These are phyloP conservation scores for Parauchenoglanis punctatus DNA, from an alignment of 2,797 vertebrate species.

Conservation along the genomic window DNA sequence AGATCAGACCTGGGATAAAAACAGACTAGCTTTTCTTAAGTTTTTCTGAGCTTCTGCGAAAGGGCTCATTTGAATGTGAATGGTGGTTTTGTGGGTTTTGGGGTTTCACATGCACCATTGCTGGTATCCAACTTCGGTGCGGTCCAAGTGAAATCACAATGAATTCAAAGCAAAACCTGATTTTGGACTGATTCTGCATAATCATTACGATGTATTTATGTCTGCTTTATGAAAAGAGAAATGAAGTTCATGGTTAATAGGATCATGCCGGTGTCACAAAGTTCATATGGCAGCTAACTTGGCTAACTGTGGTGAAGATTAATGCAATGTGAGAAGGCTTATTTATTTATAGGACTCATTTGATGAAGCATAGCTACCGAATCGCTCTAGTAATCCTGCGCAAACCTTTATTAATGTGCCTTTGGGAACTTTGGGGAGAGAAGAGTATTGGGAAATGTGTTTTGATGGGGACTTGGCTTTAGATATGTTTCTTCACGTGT, in stretches of 20 bases:
- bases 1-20: constrained; percentile 49
- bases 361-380: constrained; percentile 29
- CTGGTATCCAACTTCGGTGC: neutral
- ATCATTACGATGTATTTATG: neutral
- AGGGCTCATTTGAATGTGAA: constrained; percentile 34
- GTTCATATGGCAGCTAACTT: constrained; percentile 53
- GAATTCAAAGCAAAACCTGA: neutral
- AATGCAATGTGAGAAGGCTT: constrained; percentile 35
- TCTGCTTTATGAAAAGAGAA: neutral
- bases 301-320: constrained; percentile 31
- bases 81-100: constrained; percentile 2
- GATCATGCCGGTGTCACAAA: neutral
- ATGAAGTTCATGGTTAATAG: neutral
- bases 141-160: neutral
- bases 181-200: constrained; percentile 9
- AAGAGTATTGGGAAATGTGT: neutral
- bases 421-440: constrained; percentile 38
- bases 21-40: neutral
- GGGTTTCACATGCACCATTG: neutral
- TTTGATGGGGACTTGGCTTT: neutral
- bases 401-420: constrained; percentile 48
- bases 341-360: constrained; percentile 49
- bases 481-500: neutral
- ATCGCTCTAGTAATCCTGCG: constrained; percentile 10
- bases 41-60: constrained; percentile 11